Evolutionary conservation across 2,113 vertebrate genomes (phyloP).

Genomic region (Heterochromis multidens): DNA sequence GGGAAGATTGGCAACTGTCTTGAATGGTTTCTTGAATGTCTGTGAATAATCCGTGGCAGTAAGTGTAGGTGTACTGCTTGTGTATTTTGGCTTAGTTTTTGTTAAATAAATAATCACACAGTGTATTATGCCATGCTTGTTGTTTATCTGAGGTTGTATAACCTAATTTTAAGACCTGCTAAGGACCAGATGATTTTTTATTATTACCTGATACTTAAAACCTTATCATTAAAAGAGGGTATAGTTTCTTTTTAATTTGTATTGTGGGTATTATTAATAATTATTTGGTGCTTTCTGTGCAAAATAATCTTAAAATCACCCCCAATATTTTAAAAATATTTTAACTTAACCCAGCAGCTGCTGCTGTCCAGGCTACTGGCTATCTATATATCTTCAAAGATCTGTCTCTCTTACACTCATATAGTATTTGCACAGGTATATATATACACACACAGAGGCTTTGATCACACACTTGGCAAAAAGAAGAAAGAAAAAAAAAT

Average conservation of each 20-base stretch:
- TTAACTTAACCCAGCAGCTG: background rate
- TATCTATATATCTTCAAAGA: background rate
- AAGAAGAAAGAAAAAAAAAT: background rate
- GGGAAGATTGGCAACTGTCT: too few species aligned
- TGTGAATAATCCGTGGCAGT: too few species aligned
- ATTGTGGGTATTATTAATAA: background rate
- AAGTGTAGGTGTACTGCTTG: background rate
- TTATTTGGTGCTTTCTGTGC: background rate
- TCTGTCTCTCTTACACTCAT: background rate
- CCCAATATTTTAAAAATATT: background rate
- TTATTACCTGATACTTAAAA: background rate
- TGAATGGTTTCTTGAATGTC: too few species aligned
- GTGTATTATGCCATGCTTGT: background rate
- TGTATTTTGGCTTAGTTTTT: background rate
- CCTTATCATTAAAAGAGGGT: background rate
- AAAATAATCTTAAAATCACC: background rate
- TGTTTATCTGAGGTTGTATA: background rate
- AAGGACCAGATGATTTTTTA: background rate
- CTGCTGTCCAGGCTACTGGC: background rate
- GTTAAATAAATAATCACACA: too few species aligned
- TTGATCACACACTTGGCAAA: slow-evolving; percentile 58
- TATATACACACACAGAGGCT: slow-evolving; percentile 16
- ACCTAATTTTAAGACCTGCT: too few species aligned
- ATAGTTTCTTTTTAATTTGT: background rate
- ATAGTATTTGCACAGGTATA: background rate